Evolutionary conservation across 1,140 invertebrate genomes (phyloP), one percentile per base, ranked within the genome.

Genomic region (Orchesella cincta): DNA sequence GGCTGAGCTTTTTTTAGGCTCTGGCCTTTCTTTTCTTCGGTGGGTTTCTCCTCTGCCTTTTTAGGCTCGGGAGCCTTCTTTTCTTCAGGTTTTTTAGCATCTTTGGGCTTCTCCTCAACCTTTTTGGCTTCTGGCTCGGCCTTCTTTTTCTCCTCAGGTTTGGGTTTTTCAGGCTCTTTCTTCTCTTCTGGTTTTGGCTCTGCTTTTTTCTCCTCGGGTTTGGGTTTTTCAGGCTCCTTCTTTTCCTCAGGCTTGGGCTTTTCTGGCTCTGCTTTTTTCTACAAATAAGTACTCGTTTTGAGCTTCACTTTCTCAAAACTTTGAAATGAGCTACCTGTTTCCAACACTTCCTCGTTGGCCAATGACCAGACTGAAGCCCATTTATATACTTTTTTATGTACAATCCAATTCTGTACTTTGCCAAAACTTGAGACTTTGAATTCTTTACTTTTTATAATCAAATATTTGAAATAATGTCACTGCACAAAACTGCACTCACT

Each of bases 61-160:
- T 35, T 23, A 18, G 76, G 51, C 35, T 86, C 85, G 36, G 85
- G 84, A 79, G 86, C 85, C 82, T 87, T 85, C 54, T 67, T 75
- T 74, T 75, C 75, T 52, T 78, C 80, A 51, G 86, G 86, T 83
- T 87, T 86, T 73, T 54, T 26, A 26, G 64, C 64, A 79, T 76
- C 71, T 39, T 76, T 36, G 39, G 83, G 36, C 85, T 83, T 80
- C 85, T 87, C 74, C 84, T 84, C 75, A 84, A 80, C 34, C 84
- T 81, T 23, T 83, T 74, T 33, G 82, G 77, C 46, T 28, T 26
- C n/a, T 26, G 74, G 76, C n/a, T 76, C 14, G 80, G 74, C 75
- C 36, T 81, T 82, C 76, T 84, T 80, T 77, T 83, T 79, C 39
- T 79, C 79, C 52, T 84, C 80, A 39, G 83, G 79, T 75, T 76